These are phyloP conservation scores for Peucedramus taeniatus DNA, from an alignment of 2,113 vertebrate genomes.

Conservation along the genomic window DNA sequence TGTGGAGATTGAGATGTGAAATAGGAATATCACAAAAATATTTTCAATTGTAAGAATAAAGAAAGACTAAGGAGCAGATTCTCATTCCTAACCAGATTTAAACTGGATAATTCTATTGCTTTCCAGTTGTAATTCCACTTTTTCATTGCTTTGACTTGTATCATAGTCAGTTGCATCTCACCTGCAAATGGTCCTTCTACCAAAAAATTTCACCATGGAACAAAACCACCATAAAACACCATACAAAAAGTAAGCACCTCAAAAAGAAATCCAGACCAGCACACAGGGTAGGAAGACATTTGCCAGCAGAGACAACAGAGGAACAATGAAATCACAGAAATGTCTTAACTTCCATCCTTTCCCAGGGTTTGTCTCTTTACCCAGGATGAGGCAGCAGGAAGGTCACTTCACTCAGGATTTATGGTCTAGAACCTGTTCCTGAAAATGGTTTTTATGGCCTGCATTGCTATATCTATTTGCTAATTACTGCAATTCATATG, in stretches of 20 bases:
- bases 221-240: background rate
- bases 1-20: background rate
- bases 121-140: background rate
- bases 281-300: background rate
- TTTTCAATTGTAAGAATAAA: background rate
- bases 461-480: background rate
- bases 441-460: background rate
- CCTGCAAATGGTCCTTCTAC: background rate
- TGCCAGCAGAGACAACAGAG: background rate
- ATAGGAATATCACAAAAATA: background rate
- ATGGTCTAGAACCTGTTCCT: background rate
- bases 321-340: background rate
- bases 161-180: background rate
- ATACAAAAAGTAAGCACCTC: background rate
- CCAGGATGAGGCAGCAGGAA: background rate
- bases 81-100: background rate
- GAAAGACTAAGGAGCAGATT: background rate
- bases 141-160: background rate
- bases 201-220: background rate
- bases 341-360: background rate
- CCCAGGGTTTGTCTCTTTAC: background rate
- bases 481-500: background rate
- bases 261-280: background rate
- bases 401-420: background rate
- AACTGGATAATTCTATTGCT: background rate